Base-by-base conservation (phyloP, 2,888 invertebrate genomes). In the Drepana falcataria region DNA sequence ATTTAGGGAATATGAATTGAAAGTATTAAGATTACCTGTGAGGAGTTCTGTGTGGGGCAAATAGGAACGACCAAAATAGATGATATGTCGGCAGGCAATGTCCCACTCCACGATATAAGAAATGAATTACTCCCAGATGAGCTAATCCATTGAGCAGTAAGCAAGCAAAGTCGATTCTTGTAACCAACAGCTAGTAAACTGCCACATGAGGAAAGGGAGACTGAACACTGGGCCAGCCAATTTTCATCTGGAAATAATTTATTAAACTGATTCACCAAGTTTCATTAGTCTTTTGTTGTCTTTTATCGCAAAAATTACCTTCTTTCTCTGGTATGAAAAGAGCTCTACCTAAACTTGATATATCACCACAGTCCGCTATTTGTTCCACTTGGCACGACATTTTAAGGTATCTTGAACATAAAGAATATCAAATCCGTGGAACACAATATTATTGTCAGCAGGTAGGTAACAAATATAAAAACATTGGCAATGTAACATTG, bases 331-430 rank as follows among this genome's bases (percentile, higher is more conserved):
- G 77, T 59, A 93, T 85, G 64, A 93, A 93, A 60, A 93, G 85
- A 55, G 92, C 92, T 75, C 93, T 86, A 59, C 92, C 93, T 55
- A 93, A 81, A 71, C 90, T 92, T 49, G 87, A 86, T 68, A 93
- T 91, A 83, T 94, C 93, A 51, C 92, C 91, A 72, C 93, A 93
- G 66, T 91, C 92, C 44, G 93, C 93, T 69, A 93, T 91, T 68
- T 91, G 86, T 80, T 93, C 93, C n/a, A 94, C 91, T 84, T 93
- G 93, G 77, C 93, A 93, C 58, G 82, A 76, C 82, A 83, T 81
- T 60, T 54, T 65, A n/a, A n/a, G n/a, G n/a, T n/a, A n/a, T n/a
- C n/a, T n/a, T n/a, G n/a, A n/a, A n/a, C n/a, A n/a, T 41, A 6
- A 2, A 2, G 40, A 40, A 4, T 40, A 40, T 1, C 4, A 40